A percentile compares a stretch with the other conserved stretches of the same genome.
phyloP scores from a whole-genome alignment of 2,797 vertebrate species.

The Typhlichthys subterraneus region DNA sequence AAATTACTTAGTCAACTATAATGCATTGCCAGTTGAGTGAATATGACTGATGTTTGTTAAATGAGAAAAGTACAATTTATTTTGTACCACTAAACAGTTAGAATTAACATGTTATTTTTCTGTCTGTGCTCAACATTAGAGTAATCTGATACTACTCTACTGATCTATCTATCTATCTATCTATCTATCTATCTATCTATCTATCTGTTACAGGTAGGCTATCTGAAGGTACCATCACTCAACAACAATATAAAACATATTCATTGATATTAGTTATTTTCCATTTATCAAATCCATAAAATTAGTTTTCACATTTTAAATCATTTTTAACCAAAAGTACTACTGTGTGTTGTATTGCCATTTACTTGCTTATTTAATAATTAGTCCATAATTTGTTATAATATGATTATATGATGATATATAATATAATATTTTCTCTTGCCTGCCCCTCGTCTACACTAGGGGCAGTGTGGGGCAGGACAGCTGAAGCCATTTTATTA shows the following conservation, averaged over 20 bases:
- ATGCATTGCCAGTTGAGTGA: neutral
- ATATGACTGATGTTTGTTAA: neutral
- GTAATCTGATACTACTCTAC: neutral
- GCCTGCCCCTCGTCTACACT: conserved; percentile 49
- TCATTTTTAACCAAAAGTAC: conserved; percentile 28
- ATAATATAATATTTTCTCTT: conserved; percentile 1
- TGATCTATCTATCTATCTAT: neutral
- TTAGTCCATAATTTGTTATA: neutral
- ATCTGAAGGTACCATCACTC: neutral
- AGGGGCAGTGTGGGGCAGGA: conserved; percentile 37
- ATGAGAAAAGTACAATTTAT: conserved; percentile 1
- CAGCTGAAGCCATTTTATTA: conserved; percentile 77
- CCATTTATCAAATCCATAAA: conserved; percentile 38
- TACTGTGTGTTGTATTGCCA: conserved; percentile 34
- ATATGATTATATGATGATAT: neutral
- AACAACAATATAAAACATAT: too few relatives aligned
- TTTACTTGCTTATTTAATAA: conserved; percentile 8
- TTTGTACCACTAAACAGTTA: neutral
- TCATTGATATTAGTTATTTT: neutral
- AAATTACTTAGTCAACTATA: neutral
- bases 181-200: conserved; percentile 3
- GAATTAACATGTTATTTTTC: too few relatives aligned
- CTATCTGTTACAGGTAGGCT: neutral
- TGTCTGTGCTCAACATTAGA: too few relatives aligned
- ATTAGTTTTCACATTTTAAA: conserved; percentile 24